phyloP scores from a whole-genome alignment of 2,888 invertebrate species.

The Nemapogon koenigi region DNA sequence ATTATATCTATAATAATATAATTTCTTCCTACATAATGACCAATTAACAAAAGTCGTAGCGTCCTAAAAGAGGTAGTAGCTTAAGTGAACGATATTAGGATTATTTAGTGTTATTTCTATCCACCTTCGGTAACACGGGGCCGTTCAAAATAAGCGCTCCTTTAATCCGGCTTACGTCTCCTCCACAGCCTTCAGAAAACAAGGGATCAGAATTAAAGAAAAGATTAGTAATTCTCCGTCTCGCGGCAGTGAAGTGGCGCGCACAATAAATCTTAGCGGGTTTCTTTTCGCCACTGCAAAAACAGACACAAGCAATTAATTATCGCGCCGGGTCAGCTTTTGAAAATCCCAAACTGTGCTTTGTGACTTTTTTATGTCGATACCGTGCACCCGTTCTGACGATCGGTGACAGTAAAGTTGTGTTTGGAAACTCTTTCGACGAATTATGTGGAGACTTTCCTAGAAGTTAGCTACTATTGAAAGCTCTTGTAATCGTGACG shows the following conservation, averaged over 20 bases:
- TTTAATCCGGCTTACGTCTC: constrained; percentile 42
- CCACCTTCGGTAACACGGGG: not conserved
- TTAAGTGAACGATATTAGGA: constrained; percentile 4
- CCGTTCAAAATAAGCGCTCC: constrained; percentile 4
- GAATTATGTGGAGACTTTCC: too few relatives aligned
- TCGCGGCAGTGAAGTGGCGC: constrained; percentile 33
- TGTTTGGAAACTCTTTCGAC: too few relatives aligned
- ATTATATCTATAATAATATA: too few relatives aligned
- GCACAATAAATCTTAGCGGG: constrained; percentile 46
- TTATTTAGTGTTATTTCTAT: constrained; percentile 9
- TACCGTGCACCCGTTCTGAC: too few relatives aligned
- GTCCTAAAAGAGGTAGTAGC: constrained; percentile 1
- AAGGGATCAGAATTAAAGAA: constrained; percentile 53
- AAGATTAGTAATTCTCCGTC: constrained; percentile 47
- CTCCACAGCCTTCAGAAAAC: constrained; percentile 43
- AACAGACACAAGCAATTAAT: constrained; percentile 10
- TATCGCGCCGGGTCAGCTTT: constrained; percentile 23
- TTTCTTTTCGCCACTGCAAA: constrained; percentile 10
- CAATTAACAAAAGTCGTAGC: constrained; percentile 4
- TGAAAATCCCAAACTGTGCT: constrained; percentile 48
- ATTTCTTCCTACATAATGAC: too few relatives aligned
- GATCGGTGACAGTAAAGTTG: too few relatives aligned
- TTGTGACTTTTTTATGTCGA: constrained; percentile 40
- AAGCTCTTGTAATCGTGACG: too few relatives aligned
- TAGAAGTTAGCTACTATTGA: too few relatives aligned